Evolutionary conservation across 1,140 invertebrate species (phyloP).

Genomic region (Lordiphosa mommai): DNA sequence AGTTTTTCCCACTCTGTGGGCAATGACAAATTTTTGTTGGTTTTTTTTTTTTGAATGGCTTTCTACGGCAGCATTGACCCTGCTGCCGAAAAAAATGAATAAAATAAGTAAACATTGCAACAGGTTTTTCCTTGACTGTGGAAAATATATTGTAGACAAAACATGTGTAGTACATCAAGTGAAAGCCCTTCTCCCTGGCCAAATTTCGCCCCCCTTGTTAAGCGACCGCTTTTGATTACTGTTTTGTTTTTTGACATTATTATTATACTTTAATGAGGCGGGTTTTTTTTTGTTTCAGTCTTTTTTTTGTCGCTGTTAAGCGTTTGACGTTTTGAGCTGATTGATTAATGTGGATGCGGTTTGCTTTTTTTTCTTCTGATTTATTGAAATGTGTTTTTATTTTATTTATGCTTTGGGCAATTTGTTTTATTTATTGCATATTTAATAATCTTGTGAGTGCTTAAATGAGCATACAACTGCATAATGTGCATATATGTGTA

Average conservation of each 20-base stretch:
- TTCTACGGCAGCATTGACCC: constrained; percentile 73
- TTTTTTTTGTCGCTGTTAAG: constrained; percentile 15
- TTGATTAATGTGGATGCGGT: constrained; percentile 53
- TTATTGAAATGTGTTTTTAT: constrained; percentile 42
- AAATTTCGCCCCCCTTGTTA: neutral
- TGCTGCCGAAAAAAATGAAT: constrained; percentile 44
- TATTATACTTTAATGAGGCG: constrained; percentile 56
- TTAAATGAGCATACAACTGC: neutral
- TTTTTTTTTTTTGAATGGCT: constrained; percentile 52
- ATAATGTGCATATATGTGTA: constrained; percentile 1
- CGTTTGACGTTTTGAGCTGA: constrained; percentile 54
- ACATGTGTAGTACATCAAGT: constrained; percentile 12
- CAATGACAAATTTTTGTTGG: neutral
- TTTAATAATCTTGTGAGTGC: constrained; percentile 22
- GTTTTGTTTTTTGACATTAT: constrained; percentile 24
- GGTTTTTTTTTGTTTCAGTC: constrained; percentile 6
- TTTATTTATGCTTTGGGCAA: constrained; percentile 39
- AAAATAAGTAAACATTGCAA: constrained; percentile 45
- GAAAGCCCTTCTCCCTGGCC: constrained; percentile 51
- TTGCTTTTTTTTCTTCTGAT: constrained; percentile 36
- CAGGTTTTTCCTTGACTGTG: constrained; percentile 50
- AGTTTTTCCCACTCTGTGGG: neutral
- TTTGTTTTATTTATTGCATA: constrained; percentile 51
- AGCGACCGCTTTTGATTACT: constrained; percentile 1
- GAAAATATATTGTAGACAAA: constrained; percentile 23